phyloP scores from a whole-genome alignment of 2,113 vertebrate genomes.

The Tupaia chinensis region DNA sequence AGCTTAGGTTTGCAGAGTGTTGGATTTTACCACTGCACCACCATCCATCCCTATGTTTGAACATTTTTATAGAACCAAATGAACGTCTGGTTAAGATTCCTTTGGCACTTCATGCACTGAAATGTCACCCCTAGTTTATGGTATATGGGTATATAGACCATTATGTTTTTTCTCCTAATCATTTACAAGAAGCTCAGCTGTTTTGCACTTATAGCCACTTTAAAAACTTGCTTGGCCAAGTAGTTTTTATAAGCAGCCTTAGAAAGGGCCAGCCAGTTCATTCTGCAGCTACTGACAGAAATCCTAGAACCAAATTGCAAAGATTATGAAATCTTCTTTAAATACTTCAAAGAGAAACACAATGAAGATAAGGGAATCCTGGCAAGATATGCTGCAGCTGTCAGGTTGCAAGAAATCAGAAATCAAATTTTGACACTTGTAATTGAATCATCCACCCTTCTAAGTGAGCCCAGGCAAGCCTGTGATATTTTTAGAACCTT shows the following conservation, averaged over 20 bases:
- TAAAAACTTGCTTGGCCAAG: conserved; percentile 67
- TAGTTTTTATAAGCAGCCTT: conserved; percentile 68
- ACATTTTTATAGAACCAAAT: conserved; percentile 56
- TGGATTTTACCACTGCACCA: no score
- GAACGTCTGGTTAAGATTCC: conserved; percentile 52
- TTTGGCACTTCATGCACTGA: conserved; percentile 62
- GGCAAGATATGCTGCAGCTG: conserved; percentile 86
- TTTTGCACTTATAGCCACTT: conserved; percentile 59
- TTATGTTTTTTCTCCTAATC: conserved; percentile 55
- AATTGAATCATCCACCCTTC: conserved; percentile 86
- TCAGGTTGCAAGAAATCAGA: conserved; percentile 85
- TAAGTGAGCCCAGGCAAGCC: conserved; percentile 86
- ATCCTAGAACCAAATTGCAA: conserved; percentile 76
- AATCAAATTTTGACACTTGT: conserved; percentile 87
- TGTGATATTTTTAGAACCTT: conserved; percentile 87
- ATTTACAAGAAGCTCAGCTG: conserved; percentile 30
- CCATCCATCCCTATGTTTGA: background rate
- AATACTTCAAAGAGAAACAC: conserved; percentile 82
- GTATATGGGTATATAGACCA: conserved; percentile 26
- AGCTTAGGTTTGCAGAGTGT: no score
- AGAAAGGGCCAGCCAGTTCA: conserved; percentile 65
- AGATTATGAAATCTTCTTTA: conserved; percentile 81
- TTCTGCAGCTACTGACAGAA: conserved; percentile 72
- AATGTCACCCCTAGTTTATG: conserved; percentile 75
- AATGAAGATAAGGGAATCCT: conserved; percentile 81